Base-by-base conservation (phyloP, 2,797 vertebrate genomes). In the Esox lucius region DNA sequence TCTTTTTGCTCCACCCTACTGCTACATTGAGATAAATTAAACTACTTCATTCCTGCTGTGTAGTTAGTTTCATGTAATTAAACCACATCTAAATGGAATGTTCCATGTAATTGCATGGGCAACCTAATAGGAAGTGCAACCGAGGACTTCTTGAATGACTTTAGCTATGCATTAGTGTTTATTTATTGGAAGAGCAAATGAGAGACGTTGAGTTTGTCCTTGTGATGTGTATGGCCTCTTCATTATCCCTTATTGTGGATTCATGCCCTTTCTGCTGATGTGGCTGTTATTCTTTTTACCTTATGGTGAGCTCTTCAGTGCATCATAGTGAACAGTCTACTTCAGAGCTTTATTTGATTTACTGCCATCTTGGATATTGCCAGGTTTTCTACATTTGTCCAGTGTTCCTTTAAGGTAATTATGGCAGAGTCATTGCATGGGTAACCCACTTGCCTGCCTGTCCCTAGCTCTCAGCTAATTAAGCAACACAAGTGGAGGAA, bases 341-440 rank as follows among this genome's bases (percentile, higher is more conserved):
- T 77, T 82, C 64, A 64, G 79, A 64, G 74, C 69, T 67, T 68
- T 78, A 77, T 83, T 76, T 82, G 81, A 87, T 84, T 78, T 79
- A 89, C 80, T 78, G 78, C 72, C 74, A 64, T 69, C 33, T 62
- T 48, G 22, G 62, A 75, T 42, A 49, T 75, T 80, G 71, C 46
- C 85, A 79, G 69, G 70, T 82, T 80, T 85, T 83, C 76, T 85
- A 78, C 80, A 78, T 74, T 71, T 74, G 53, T 80, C 81, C 73
- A 72, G 2, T 68, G 77, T 78, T 78, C 83, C 73, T 70, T 42
- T 48, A 48, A 59, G 70, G 66, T 79, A 75, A 80, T 88, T 83
- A 86, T 71, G 76, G 71, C 26, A 46, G 62, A 80, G 51, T 71
- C 48, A 31, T 68, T 51, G 74, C 70, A 19, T 33, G 66, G 72